Evolutionary conservation across 2,113 vertebrate species (phyloP), one percentile per base, ranked within the genome.

Genomic region (Serilophus lunatus): DNA sequence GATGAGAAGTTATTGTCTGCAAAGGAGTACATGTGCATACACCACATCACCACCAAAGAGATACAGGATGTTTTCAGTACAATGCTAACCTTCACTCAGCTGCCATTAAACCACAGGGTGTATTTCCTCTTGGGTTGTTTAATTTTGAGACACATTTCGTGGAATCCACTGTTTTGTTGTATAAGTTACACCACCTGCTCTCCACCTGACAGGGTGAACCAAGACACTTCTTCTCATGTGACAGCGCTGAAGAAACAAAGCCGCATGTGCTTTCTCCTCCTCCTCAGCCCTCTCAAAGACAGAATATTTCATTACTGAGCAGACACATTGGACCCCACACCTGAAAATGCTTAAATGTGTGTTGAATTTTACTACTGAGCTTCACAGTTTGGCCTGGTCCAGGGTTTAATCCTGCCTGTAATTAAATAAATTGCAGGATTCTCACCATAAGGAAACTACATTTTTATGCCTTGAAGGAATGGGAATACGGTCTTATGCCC

Each of bases 31-130:
- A 12, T 92, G 15, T 88, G 81, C 94, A 69, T 33, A 35, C 40
- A 95, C 97, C 94, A 93, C 96, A 97, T 88, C 94, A 49, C n/a
- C 28, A 47, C 45, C 77, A 25, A 88, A 65, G 59, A 95, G 86
- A 77, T 24, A 94, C 96, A 97, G 96, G 97, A 98, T 98, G 98
- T 97, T 97, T 91, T 97, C 81, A 97, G 95, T 50, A 97, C 96
- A 94, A 18, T 7, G 25, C 12, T 92, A 97, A 95, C 96, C 90
- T 96, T 93, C 80, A 45, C 78, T 77, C 93, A 89, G 79, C 79
- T 95, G 91, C 90, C 92, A 94, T 83, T 87, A 97, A 97, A 90
- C 64, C 93, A 36, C 84, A 96, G 78, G 45, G 54, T 56, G 42
- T 17, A 57, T 87, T 97, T 81, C 31, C 64, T 91, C 71, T 83